Base-by-base conservation (phyloP, 2,797 vertebrate species). In the Odontamblyopus rebecca region DNA sequence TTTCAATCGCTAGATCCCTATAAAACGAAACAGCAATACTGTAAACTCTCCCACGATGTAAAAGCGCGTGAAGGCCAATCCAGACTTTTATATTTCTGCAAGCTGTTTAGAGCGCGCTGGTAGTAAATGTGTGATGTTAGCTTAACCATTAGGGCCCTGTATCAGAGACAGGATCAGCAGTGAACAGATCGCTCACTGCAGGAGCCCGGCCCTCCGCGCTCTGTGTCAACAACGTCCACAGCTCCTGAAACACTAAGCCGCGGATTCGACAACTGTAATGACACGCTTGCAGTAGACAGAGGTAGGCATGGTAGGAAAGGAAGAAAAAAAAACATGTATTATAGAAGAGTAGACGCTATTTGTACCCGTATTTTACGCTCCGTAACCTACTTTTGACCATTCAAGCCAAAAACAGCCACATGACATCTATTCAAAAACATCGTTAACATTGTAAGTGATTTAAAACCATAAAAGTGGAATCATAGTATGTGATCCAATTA, bases 161-260 rank as follows among this genome's bases (percentile, higher is more conserved):
- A 62, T 62, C 61, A 62, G 29, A 15, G 59, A 2, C 5, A 19
- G 32, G 61, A 62, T 62, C 61, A 62, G 61, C 2, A 27, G 56
- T 11, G 61, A 62, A 62, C 61, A 62, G 61, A 62, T 62, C 61
- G 16, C 61, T 62, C 61, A 62, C 61, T 62, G 30, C 61, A 38
- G 61, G 30, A 12, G 60, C 60, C 29, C 60, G 6, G 60, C 60
- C 56, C 29, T 61, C 60, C 8, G 32, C n/a, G 19, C 16, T 32
- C 61, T 19, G 23, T 38, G 61, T 62, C 61, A 62, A 62, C 61
- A 62, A 35, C 32, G 7, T n/a, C 30, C n/a, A 8, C 27, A 61
- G 61, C 61, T n/a, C n/a, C 61, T 62, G 18, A 62, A 57, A 57
- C 23, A 26, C 54, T 57, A 11, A 12, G 54, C 54, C 23, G 3